Base-by-base conservation (phyloP, 1,140 invertebrate species). In the Neodiprion lecontei region DNA sequence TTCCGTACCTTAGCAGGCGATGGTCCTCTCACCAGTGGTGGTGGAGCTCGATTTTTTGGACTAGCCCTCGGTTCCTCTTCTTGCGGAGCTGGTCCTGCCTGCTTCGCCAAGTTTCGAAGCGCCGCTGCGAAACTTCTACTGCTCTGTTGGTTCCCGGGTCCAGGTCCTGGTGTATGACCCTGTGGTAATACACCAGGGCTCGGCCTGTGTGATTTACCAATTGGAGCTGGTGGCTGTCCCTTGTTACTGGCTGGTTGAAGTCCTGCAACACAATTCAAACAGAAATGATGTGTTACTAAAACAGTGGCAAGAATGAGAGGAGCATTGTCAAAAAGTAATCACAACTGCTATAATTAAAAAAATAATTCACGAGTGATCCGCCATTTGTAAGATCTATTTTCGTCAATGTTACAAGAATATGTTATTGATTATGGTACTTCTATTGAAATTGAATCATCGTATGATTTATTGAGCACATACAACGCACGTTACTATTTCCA, bases 61-160 rank as follows among this genome's bases (percentile, higher is more conserved):
- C 86, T 88, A 69, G 85, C 86, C 47, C 85, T 85, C 49, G 86
- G 85, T 75, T 86, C 85, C 78, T 86, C 85, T 80, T 87, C 85
- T 70, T 85, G 83, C 77, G 87, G 83, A 61, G 87, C 86, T 48
- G 91, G 91, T 67, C 92, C 93, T 48, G 94, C 94, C 83, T 95
- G 94, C 84, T 96, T 95, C 69, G 95, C 95, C 74, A 96, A 88
- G 83, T 94, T 95, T 73, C 95, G 89, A 72, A 96, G 86, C 7
- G 94, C 94, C 7, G 95, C 94, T 28, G 95, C 94, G 87, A 96
- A 96, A 75, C 85, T 88, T 72, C 85, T 78, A 80, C 84, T 87
- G 78, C 85, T 89, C 75, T 88, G 85, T 72, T 89, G 87, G 7
- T 82, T 81, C 77, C 86, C 86, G 61, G 89, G 88, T 75, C 89